Percentiles rank a stretch among this genome's conserved stretches.
Evolutionary conservation across 2,113 vertebrate genomes (phyloP).

Genomic region (Cebus imitator): DNA sequence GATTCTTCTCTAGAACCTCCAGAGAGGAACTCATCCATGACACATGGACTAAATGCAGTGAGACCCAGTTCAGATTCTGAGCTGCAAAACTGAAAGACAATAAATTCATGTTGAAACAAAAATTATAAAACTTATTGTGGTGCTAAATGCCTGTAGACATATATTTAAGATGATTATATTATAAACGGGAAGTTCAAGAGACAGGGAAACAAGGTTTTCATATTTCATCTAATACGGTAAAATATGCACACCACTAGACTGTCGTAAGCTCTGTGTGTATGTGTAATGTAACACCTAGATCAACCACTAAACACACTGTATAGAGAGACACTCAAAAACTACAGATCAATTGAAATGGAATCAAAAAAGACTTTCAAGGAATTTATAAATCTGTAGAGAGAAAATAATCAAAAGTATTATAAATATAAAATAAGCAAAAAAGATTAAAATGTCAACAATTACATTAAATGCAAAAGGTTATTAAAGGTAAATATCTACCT

Average conservation of each 20-base stretch:
- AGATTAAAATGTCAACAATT: neutral
- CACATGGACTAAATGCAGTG: no score
- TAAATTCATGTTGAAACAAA: neutral
- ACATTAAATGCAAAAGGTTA: neutral
- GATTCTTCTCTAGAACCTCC: no score
- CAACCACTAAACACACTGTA: neutral
- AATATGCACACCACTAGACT: neutral
- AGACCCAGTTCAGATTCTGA: no score
- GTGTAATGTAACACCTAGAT: neutral
- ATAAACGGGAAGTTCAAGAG: neutral
- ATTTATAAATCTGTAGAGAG: neutral
- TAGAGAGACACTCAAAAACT: neutral
- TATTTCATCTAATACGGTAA: fast-evolving
- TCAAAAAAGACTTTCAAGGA: neutral
- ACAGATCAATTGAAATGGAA: neutral
- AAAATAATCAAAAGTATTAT: neutral
- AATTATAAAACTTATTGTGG: neutral
- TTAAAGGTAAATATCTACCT: neutral
- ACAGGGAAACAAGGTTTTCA: neutral
- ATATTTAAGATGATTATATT: neutral
- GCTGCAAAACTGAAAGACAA: no score
- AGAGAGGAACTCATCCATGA: no score
- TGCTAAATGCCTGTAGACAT: neutral
- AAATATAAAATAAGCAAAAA: neutral
- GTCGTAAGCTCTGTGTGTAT: neutral